phyloP scores from a whole-genome alignment of 92 coral and sea anemone genomes.

The Parazoanthus atlanticus region DNA sequence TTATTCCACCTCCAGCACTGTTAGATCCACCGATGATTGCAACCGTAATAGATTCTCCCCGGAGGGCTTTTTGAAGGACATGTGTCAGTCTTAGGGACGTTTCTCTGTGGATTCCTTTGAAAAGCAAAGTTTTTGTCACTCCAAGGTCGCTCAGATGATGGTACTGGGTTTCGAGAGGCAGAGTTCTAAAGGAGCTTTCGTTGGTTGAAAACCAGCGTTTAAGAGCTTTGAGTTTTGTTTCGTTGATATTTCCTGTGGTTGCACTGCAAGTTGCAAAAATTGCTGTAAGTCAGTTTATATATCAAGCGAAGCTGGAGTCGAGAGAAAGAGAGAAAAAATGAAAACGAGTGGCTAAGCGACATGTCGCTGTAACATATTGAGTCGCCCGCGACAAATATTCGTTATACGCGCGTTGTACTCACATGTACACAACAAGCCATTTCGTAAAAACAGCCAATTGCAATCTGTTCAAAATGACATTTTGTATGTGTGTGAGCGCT shows the following conservation, averaged over 20 bases:
- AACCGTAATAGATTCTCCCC: constrained; percentile 44
- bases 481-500: too few species aligned
- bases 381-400: too few species aligned
- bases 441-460: too few species aligned
- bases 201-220: not conserved
- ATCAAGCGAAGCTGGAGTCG: too few species aligned
- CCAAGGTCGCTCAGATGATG: not conserved
- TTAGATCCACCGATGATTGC: constrained; percentile 71
- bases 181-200: not conserved
- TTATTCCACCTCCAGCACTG: constrained; percentile 64
- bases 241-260: not conserved
- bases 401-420: too few species aligned
- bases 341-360: too few species aligned
- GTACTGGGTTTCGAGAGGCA: not conserved
- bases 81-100: constrained; percentile 23
- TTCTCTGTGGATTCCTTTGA: not conserved
- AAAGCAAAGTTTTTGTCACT: not conserved
- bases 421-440: too few species aligned
- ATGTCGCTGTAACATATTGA: too few species aligned
- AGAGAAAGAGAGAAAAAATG: too few species aligned
- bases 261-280: not conserved
- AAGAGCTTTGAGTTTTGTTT: not conserved
- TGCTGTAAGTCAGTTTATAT: too few species aligned
- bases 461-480: too few species aligned
- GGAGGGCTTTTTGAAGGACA: constrained; percentile 44